These are phyloP conservation scores for Lycophotia porphyrea DNA, from an alignment of 2,888 invertebrate species.

Conservation along the genomic window DNA sequence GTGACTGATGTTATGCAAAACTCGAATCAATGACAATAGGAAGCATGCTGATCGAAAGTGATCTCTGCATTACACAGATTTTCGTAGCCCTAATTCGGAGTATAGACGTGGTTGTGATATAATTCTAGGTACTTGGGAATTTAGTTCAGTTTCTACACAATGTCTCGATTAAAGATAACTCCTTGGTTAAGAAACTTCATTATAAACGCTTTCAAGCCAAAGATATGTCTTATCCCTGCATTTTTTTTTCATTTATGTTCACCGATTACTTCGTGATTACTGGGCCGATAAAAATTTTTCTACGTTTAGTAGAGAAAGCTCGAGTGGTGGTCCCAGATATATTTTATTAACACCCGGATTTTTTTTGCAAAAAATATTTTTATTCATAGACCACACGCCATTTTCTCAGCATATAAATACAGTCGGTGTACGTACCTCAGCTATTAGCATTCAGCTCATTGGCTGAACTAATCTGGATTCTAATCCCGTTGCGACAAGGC, in stretches of 20 bases:
- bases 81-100: constrained; percentile 65
- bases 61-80: constrained; percentile 68
- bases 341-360: neutral
- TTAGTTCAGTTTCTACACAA: constrained; percentile 8
- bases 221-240: constrained; percentile 23
- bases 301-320: neutral
- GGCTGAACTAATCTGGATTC: constrained; percentile 84
- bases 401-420: constrained; percentile 69
- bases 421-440: constrained; percentile 55
- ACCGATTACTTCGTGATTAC: too few species aligned
- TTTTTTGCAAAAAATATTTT: too few species aligned
- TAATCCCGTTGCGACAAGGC: constrained; percentile 80
- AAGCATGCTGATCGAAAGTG: constrained; percentile 78
- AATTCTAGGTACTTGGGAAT: constrained; percentile 16
- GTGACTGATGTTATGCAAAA: constrained; percentile 87
- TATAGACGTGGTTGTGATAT: constrained; percentile 17
- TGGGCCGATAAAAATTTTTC: neutral
- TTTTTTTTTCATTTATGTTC: neutral
- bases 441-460: constrained; percentile 81
- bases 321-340: neutral
- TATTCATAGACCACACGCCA: constrained; percentile 68
- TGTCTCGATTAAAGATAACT: constrained; percentile 3
- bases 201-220: neutral
- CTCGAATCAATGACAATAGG: constrained; percentile 78
- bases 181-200: neutral